phyloP scores from a whole-genome alignment of 2,797 vertebrate species.

The Ctenopoma multispine region DNA sequence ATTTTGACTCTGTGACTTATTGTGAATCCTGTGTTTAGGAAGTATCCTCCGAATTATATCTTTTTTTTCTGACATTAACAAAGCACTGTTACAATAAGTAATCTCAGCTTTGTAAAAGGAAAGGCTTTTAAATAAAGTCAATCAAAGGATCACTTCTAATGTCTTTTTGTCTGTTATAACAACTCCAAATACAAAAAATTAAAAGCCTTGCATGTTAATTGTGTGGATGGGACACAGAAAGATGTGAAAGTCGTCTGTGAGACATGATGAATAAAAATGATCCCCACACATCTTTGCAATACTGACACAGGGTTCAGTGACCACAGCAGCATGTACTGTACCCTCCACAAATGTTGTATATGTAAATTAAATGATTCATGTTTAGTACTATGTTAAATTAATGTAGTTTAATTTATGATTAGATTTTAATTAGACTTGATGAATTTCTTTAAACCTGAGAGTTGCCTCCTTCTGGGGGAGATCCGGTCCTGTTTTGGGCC shows the following conservation, averaged over 20 bases:
- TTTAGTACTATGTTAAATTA: too few species aligned
- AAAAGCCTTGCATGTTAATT: too few species aligned
- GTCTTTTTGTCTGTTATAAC: slow-evolving; percentile 13
- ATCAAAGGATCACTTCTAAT: slow-evolving; percentile 39
- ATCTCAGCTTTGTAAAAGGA: slow-evolving; percentile 67
- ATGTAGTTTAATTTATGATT: too few species aligned
- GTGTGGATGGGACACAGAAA: background rate
- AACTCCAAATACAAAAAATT: too few species aligned
- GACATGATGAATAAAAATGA: background rate
- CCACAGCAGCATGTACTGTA: too few species aligned
- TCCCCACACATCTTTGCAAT: background rate
- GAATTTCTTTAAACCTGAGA: too few species aligned
- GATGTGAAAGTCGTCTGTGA: background rate
- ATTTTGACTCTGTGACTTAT: slow-evolving; percentile 63
- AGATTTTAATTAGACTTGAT: too few species aligned
- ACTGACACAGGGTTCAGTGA: too few species aligned
- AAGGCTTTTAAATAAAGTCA: slow-evolving; percentile 74
- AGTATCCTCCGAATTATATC: slow-evolving; percentile 51
- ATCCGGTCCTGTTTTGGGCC: too few species aligned
- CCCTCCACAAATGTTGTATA: too few species aligned
- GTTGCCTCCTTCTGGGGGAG: too few species aligned
- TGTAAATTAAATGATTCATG: too few species aligned
- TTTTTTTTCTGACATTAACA: slow-evolving; percentile 63
- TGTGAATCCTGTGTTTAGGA: slow-evolving; percentile 54
- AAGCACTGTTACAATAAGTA: slow-evolving; percentile 62